A percentile compares a stretch with the other conserved stretches of the same genome.
Evolutionary conservation across 2,113 vertebrate species (phyloP).

Genomic region (Ibidorhyncha struthersii): DNA sequence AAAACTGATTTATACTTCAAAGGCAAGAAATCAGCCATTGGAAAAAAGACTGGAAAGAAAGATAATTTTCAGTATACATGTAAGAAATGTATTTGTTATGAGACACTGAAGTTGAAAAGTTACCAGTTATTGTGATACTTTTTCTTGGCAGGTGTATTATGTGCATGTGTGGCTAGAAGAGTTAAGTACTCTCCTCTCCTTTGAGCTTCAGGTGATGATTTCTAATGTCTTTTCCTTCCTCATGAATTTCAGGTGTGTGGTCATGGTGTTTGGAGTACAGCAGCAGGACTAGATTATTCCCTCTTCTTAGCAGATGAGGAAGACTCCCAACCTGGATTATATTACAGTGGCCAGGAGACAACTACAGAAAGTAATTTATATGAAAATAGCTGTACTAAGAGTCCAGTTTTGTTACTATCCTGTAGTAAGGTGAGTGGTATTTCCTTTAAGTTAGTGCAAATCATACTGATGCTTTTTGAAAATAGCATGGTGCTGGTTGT

Average conservation of each 20-base stretch:
- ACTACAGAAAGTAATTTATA: constrained; percentile 56
- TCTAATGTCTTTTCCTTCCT: neutral
- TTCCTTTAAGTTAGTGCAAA: neutral
- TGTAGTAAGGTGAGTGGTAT: constrained; percentile 86
- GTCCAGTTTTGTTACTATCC: constrained; percentile 82
- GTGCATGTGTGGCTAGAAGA: neutral
- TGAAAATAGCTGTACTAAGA: constrained; percentile 77
- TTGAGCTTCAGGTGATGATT: neutral
- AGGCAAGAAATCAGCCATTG: neutral
- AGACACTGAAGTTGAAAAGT: neutral
- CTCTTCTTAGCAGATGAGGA: constrained; percentile 91
- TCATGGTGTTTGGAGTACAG: constrained; percentile 86
- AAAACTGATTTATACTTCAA: neutral
- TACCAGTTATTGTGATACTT: neutral
- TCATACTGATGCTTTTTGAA: neutral
- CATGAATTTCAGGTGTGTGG: constrained; percentile 79
- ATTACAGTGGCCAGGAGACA: constrained; percentile 89
- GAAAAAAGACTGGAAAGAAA: neutral
- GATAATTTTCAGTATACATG: neutral
- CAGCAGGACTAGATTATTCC: constrained; percentile 88
- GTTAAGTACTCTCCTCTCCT: neutral
- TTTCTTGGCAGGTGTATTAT: neutral
- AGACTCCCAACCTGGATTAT: constrained; percentile 92
- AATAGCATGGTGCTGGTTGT: neutral
- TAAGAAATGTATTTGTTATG: neutral